Evolutionary conservation across 2,888 invertebrate species (phyloP).

Genomic region (Pediacus dermestoides): DNA sequence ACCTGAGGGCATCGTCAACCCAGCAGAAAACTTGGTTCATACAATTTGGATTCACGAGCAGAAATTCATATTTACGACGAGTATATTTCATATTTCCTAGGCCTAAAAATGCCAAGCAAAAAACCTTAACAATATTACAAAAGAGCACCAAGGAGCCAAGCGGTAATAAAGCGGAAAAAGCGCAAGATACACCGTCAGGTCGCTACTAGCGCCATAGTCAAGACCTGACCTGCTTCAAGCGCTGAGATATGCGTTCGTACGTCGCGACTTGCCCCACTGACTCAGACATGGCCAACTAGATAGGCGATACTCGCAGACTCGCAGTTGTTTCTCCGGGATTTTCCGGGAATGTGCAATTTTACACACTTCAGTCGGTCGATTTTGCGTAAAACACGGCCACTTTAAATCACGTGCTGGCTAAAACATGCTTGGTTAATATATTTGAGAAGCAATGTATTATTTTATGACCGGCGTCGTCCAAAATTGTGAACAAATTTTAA

Average conservation of each 20-base stretch:
- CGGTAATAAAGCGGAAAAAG: no score
- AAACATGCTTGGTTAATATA: not conserved
- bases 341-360: constrained; percentile 21
- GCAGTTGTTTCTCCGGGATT: constrained; percentile 22
- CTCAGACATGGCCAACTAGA: constrained; percentile 6
- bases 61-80: no score
- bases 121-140: no score
- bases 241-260: constrained; percentile 11
- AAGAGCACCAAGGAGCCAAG: no score
- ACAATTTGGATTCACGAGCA: no score
- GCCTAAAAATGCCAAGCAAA: no score
- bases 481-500: constrained; percentile 41
- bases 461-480: constrained; percentile 43
- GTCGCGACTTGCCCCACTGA: constrained; percentile 14
- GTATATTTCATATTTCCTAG: no score
- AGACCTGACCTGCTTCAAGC: constrained; percentile 1
- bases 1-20: no score
- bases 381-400: constrained; percentile 4
- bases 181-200: no score
- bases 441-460: constrained; percentile 38
- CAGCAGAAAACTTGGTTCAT: no score
- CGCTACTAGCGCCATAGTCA: no score
- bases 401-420: constrained; percentile 6
- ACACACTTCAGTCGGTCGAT: constrained; percentile 5
- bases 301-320: constrained; percentile 13